phyloP scores from a whole-genome alignment of 2,888 invertebrate genomes.

The Cosmia pyralina region DNA sequence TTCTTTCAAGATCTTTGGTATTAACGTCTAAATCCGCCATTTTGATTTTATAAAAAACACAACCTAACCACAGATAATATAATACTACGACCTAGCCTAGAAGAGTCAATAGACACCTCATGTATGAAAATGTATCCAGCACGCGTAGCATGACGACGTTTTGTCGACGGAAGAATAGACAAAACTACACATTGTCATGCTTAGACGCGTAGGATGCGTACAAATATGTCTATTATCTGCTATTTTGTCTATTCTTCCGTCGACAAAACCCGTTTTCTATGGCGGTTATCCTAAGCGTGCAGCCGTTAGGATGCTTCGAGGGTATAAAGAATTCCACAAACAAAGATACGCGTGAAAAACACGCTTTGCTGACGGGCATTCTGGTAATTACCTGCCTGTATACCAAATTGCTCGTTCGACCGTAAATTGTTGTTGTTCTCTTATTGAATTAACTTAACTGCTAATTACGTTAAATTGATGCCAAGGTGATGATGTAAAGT shows the following conservation, averaged over 20 bases:
- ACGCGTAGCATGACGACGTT: too few relatives aligned
- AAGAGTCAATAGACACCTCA: neutral
- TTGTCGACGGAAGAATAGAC: too few relatives aligned
- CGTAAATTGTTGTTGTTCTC: conserved; percentile 19
- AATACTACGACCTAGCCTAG: too few relatives aligned
- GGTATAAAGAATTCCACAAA: neutral
- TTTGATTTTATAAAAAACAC: neutral
- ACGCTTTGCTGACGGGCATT: neutral
- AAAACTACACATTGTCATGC: too few relatives aligned
- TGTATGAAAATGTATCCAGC: neutral
- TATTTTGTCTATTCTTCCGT: too few relatives aligned
- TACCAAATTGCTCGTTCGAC: neutral
- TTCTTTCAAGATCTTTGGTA: too few relatives aligned
- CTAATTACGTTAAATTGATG: conserved; percentile 42
- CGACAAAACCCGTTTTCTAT: too few relatives aligned
- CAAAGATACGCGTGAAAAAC: neutral
- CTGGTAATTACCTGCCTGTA: neutral
- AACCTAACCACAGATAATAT: too few relatives aligned
- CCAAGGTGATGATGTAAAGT: conserved; percentile 19
- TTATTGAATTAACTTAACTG: conserved; percentile 32
- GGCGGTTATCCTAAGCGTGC: too few relatives aligned
- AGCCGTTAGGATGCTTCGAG: neutral
- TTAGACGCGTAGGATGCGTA: too few relatives aligned
- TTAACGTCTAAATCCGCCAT: too few relatives aligned
- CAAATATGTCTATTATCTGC: too few relatives aligned